phyloP scores from a whole-genome alignment of 2,888 invertebrate genomes.

The Chrysodeixis includens region DNA sequence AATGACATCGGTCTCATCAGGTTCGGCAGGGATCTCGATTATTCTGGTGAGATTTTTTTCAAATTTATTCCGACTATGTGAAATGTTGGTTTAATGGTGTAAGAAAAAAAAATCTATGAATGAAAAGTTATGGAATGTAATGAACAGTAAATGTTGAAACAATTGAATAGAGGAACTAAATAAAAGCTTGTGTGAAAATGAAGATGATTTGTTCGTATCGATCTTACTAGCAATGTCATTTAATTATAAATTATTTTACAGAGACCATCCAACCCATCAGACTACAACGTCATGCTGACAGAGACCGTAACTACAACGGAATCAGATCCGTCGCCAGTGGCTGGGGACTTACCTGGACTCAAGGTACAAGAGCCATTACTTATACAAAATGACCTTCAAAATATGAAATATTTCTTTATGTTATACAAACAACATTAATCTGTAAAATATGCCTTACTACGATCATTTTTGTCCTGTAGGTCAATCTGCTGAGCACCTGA shows the following conservation, averaged over 20 bases:
- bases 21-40: conserved; percentile 52
- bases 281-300: conserved; percentile 40
- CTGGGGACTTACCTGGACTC: conserved; percentile 58
- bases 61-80: neutral
- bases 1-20: conserved; percentile 70
- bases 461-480: conserved; percentile 21
- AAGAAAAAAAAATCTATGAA: too few species aligned
- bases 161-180: too few species aligned
- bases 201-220: too few species aligned
- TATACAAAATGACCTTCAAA: neutral
- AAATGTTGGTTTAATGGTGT: neutral
- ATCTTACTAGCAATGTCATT: neutral
- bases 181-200: too few species aligned
- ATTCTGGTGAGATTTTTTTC: conserved; percentile 24
- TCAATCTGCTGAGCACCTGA: conserved; percentile 47
- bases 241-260: conserved; percentile 16
- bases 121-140: too few species aligned
- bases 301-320: conserved; percentile 32
- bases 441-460: neutral
- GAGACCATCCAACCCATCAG: conserved; percentile 48
- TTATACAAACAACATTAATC: neutral
- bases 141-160: too few species aligned
- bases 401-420: too few species aligned
- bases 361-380: conserved; percentile 30
- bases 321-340: conserved; percentile 43